These are phyloP conservation scores for Drosophila seclusa DNA, from an alignment of 2,888 invertebrate genomes.

Conservation along the genomic window DNA sequence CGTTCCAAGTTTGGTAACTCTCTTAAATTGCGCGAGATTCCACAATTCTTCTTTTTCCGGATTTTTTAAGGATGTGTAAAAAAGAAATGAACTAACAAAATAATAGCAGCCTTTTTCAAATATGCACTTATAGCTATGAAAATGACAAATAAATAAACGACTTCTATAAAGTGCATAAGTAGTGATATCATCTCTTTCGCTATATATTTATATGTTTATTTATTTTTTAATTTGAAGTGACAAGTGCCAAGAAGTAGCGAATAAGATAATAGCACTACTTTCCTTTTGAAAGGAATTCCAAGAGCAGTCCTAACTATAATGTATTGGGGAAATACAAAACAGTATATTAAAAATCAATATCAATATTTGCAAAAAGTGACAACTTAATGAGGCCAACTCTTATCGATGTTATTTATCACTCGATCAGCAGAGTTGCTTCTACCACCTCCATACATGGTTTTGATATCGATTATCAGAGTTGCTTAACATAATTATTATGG, in stretches of 20 bases:
- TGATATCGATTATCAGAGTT: not conserved
- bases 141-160: not conserved
- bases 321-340: not conserved
- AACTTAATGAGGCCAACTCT: not conserved
- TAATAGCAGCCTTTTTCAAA: not conserved
- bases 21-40: no score
- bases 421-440: not conserved
- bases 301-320: not conserved
- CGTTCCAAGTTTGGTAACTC: no score
- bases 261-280: not conserved
- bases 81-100: not conserved
- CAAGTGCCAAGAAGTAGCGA: not conserved
- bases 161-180: not conserved
- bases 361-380: not conserved
- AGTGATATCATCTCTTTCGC: not conserved
- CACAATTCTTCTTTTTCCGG: no score
- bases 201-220: not conserved
- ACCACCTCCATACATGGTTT: not conserved
- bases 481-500: not conserved
- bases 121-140: not conserved
- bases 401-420: not conserved
- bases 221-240: not conserved
- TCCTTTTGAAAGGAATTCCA: not conserved
- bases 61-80: no score
- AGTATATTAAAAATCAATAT: not conserved